Evolutionary conservation across 2,113 vertebrate genomes (phyloP).

Genomic region (Rhagologus leucostigma): DNA sequence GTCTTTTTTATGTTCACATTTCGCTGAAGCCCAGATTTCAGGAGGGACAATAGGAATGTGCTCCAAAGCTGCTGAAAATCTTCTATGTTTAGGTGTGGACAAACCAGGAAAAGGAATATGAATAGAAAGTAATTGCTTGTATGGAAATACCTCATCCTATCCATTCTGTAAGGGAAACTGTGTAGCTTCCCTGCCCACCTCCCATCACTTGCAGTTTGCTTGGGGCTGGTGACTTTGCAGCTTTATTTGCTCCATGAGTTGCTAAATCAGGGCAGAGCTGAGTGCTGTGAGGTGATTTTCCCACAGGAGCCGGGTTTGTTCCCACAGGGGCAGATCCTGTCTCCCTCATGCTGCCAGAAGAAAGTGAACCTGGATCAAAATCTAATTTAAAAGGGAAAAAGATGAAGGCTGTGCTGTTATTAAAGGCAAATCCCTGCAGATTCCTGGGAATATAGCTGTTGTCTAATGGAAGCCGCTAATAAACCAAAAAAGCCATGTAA

Average conservation of each 20-base stretch:
- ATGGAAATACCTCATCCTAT: not conserved
- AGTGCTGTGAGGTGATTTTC: not conserved
- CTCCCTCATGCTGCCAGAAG: not conserved
- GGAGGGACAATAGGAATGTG: not conserved
- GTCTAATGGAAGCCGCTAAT: slow-evolving; percentile 23
- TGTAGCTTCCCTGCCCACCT: not conserved
- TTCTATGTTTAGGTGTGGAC: not conserved
- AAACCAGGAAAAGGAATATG: not conserved
- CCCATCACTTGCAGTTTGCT: not conserved
- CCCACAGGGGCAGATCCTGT: not conserved
- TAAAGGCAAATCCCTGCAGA: not conserved
- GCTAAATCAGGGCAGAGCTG: not conserved
- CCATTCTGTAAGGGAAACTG: not conserved
- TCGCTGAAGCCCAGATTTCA: not conserved
- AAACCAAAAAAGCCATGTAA: not conserved
- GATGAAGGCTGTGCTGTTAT: not conserved
- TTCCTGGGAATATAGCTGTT: not conserved
- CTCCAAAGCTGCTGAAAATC: not conserved
- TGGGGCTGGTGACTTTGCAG: not conserved
- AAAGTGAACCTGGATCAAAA: not conserved
- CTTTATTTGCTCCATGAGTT: not conserved
- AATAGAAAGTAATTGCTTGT: not conserved
- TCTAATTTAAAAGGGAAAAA: not conserved
- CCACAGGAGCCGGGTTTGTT: not conserved
- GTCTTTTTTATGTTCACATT: not conserved